Percentiles rank a stretch among this genome's conserved stretches.
Evolutionary conservation across 2,888 invertebrate genomes (phyloP).

Genomic region (Cryptus viduatorius): DNA sequence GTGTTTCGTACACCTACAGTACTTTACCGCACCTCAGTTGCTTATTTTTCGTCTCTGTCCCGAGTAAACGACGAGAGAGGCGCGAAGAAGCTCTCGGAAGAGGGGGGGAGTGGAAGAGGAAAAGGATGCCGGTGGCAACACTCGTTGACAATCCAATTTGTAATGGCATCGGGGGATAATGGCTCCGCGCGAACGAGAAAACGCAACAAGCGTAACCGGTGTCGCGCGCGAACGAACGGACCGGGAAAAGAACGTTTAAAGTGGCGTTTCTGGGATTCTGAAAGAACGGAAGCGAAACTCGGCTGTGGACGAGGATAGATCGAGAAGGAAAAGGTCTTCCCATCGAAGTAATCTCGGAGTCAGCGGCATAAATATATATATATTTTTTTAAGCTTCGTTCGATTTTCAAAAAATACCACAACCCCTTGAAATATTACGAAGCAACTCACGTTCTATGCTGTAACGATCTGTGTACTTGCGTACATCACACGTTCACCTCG

Average conservation of each 20-base stretch:
- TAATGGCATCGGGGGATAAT: conserved; percentile 75
- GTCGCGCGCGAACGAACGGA: conserved; percentile 37
- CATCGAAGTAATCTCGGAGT: conserved; percentile 2
- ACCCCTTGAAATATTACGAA: neutral
- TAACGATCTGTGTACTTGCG: neutral
- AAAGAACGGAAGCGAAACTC: conserved; percentile 27
- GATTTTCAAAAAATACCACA: neutral
- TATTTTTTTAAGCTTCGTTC: neutral
- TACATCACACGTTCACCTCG: neutral
- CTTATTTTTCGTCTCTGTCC: neutral
- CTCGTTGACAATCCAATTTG: conserved; percentile 80
- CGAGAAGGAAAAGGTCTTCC: conserved; percentile 11
- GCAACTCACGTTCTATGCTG: neutral
- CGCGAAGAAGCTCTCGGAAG: neutral
- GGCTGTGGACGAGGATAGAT: conserved; percentile 41
- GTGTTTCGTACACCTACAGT: neutral
- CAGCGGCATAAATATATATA: no score
- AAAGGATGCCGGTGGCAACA: neutral
- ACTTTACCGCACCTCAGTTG: conserved; percentile 3
- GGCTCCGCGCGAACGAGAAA: conserved; percentile 58
- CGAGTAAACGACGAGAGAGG: conserved; percentile 9
- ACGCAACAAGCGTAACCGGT: conserved; percentile 36
- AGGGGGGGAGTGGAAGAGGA: neutral
- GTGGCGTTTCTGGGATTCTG: conserved; percentile 17
- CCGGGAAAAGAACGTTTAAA: conserved; percentile 40